Evolutionary conservation across 2,113 vertebrate genomes (phyloP), one percentile per base, ranked within the genome.

Genomic region (Cricetomys ansorgei): DNA sequence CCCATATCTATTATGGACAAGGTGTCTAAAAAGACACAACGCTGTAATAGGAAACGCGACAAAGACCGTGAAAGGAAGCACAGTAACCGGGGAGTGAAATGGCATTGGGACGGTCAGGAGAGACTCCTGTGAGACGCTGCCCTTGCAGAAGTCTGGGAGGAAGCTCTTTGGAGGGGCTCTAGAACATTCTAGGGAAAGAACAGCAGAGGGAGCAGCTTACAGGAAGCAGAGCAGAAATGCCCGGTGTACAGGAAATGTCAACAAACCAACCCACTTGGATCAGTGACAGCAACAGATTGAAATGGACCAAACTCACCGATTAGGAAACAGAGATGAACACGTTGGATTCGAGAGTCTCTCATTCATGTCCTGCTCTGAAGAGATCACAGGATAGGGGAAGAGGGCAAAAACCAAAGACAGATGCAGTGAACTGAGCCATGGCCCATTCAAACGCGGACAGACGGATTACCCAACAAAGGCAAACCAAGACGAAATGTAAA

Each of bases 231-330:
- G 94, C 77, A 80, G 29, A 48, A 19, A 53, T n/a, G 34, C 43
- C 21, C 50, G 65, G 25, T 48, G 21, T 48, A 45, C 50, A 40
- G 45, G 40, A 70, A 89, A 48, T 37, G 77, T 81, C 40, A 88
- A 67, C 55, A 76, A 77, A 23, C 76, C 40, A 59, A 76, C 11
- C 13, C 34, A 17, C 21, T 5, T 50, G 29, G 31, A n/a, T 37
- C 48, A 72, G 7, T 69, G 15, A 87, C 40, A 77, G 45, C 72
- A 93, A 84, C 77, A 92, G 62, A 77, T n/a, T 34, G 81, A 96
- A 73, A 90, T 31, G 70, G 16, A 19, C 57, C 76, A 94, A 75
- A 88, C 37, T 93, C 43, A 25, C 27, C 19, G 27, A 12, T 69
- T 64, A 37, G 85, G 59, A 67, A 59, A 34, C 34, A 79, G 50